Conservation (phyloP, 2,888 invertebrate species). For the Eupithecia dodoneata region DNA sequence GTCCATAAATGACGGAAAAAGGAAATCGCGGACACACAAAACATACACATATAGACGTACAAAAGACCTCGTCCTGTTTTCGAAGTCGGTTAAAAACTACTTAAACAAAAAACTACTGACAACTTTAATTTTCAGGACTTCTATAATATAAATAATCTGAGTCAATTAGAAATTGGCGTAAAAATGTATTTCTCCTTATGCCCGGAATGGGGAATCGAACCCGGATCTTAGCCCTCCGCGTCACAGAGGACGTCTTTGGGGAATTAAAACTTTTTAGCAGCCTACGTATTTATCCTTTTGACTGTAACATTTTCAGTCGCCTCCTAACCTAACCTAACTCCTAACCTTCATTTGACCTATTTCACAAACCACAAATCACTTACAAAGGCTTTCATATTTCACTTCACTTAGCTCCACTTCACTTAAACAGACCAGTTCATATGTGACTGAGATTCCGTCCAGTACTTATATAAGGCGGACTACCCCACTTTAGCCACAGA, state of each 20-base stretch:
- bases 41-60: too few species aligned
- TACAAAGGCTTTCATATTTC: slow-evolving; percentile 73
- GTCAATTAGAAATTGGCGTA: background rate
- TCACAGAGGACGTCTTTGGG: too few species aligned
- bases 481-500: slow-evolving; percentile 61
- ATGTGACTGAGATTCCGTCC: slow-evolving; percentile 53
- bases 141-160: background rate
- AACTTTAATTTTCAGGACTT: background rate
- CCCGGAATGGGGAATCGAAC: too few species aligned
- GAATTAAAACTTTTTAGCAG: too few species aligned
- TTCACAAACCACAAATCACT: slow-evolving; percentile 52
- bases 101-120: background rate
- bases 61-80: too few species aligned
- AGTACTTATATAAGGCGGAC: slow-evolving; percentile 68
- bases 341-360: slow-evolving; percentile 25
- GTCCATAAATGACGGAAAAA: too few species aligned
- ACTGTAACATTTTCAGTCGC: background rate
- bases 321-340: slow-evolving; percentile 8
- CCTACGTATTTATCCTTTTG: background rate
- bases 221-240: too few species aligned
- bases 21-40: too few species aligned
- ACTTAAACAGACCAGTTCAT: slow-evolving; percentile 60
- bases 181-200: background rate
- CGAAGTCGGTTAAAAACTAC: too few species aligned
- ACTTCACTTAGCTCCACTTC: slow-evolving; percentile 46